phyloP scores from a whole-genome alignment of 2,797 vertebrate species.

The Trachops cirrhosus region DNA sequence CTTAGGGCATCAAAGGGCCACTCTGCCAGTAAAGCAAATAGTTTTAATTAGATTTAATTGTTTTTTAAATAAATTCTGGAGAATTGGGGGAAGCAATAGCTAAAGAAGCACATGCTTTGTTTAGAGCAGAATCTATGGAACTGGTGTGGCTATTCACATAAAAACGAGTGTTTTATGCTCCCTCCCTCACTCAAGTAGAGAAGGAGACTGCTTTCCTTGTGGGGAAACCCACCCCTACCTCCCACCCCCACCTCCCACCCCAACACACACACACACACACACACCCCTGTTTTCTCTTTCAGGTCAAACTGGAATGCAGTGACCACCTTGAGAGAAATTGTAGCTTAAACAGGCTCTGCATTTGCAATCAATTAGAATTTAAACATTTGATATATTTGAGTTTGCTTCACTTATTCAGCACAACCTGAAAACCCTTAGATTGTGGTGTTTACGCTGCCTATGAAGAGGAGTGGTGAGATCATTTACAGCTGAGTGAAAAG shows the following conservation, averaged over 20 bases:
- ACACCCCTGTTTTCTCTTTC: background rate
- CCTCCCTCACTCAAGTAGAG: background rate
- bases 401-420: background rate
- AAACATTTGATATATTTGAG: background rate
- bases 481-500: conserved; percentile 8
- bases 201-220: background rate
- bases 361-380: background rate
- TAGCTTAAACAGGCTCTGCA: background rate
- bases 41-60: conserved; percentile 59
- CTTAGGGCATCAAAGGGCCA: background rate
- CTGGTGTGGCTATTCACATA: background rate
- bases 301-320: background rate
- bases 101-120: background rate
- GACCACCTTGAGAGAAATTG: background rate
- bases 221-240: background rate
- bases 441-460: background rate
- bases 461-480: background rate
- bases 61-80: conserved; percentile 47
- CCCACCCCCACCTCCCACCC: no score
- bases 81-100: background rate
- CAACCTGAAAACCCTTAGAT: background rate
- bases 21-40: background rate
- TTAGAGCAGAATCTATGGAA: background rate
- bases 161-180: background rate
- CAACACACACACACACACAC: no score